Conservation (phyloP, 2,888 invertebrate species). For the Criorhina ranunculi region DNA sequence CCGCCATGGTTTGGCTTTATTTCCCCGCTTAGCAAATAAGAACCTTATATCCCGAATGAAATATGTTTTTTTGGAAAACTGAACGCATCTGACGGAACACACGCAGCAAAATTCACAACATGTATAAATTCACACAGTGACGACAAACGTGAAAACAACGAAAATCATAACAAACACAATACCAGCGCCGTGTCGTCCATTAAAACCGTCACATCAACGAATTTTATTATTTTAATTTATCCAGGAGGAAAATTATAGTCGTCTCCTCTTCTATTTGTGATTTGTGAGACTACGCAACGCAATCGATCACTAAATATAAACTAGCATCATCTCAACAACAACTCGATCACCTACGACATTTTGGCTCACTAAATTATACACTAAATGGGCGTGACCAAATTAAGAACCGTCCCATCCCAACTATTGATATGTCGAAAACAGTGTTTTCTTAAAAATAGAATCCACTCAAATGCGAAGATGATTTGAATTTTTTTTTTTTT, state of each 20-base stretch:
- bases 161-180: conserved; percentile 49
- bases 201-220: conserved; percentile 82
- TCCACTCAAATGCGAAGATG: conserved; percentile 77
- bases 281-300: conserved; percentile 65
- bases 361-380: conserved; percentile 51
- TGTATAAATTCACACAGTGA: conserved; percentile 52
- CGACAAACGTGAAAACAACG: conserved; percentile 48
- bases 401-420: conserved; percentile 64
- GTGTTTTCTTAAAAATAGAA: conserved; percentile 76
- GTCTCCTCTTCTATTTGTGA: conserved; percentile 56
- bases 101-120: conserved; percentile 21
- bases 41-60: conserved; percentile 50
- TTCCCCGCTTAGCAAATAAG: conserved; percentile 53
- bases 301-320: conserved; percentile 73
- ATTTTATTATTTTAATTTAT: conserved; percentile 81
- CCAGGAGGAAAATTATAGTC: conserved; percentile 76
- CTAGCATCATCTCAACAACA: conserved; percentile 47
- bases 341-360: conserved; percentile 53
- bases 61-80: conserved; percentile 17
- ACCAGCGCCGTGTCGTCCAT: conserved; percentile 71
- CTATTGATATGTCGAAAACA: conserved; percentile 68
- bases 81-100: conserved; percentile 31
- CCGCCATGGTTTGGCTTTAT: conserved; percentile 38
- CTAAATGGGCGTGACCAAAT: conserved; percentile 57
- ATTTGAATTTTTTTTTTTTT: conserved; percentile 46